Conservation (phyloP, 2,113 vertebrate species). For the Leptodactylus fuscus region DNA sequence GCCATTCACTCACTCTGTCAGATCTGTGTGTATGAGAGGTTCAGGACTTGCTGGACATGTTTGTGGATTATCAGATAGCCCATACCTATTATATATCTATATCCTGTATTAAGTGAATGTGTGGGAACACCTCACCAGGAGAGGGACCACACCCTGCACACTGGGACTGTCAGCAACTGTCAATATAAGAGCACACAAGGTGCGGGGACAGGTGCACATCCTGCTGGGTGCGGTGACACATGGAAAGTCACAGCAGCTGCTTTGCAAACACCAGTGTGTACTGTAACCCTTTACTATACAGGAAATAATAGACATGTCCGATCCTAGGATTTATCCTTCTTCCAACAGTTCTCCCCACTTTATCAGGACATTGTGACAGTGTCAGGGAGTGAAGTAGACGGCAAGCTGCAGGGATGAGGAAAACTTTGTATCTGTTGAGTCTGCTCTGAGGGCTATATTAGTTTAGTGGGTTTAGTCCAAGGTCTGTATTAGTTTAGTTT, state of each 20-base stretch:
- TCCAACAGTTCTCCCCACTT: too few species aligned
- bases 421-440: too few species aligned
- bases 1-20: neutral
- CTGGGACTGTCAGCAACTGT: constrained; percentile 1
- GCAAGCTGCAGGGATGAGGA: too few species aligned
- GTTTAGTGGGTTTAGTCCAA: too few species aligned
- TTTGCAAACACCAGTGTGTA: neutral
- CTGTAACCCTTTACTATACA: constrained; percentile 18
- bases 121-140: neutral
- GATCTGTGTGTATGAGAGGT: neutral
- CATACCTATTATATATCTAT: neutral
- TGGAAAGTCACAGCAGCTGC: neutral
- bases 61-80: neutral
- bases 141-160: constrained; percentile 9
- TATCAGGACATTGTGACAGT: too few species aligned
- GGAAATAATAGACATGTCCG: too few species aligned
- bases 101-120: neutral
- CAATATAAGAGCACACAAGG: constrained; percentile 28
- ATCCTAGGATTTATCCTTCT: too few species aligned
- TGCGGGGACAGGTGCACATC: constrained; percentile 49
- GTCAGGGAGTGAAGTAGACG: too few species aligned
- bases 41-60: neutral
- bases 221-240: constrained; percentile 46
- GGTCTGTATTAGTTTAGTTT: too few species aligned
- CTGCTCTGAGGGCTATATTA: too few species aligned